Evolutionary conservation across 2,113 vertebrate genomes (phyloP), one percentile per base, ranked within the genome.

Genomic region (Parus major): DNA sequence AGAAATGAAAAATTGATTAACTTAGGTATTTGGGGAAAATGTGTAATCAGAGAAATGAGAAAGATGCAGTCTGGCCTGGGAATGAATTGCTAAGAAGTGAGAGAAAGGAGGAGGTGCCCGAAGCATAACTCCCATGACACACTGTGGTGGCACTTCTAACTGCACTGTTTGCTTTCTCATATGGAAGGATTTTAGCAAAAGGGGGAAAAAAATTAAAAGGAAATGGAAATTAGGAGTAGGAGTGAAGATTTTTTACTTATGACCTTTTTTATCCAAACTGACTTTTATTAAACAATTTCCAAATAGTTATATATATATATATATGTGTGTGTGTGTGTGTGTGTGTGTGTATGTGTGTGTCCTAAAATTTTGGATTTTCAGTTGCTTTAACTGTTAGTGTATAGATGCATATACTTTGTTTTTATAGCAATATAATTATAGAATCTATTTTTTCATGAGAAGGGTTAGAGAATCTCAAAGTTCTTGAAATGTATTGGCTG

Each of bases 41-140:
- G 4, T 64, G 23, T 64, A 78, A 92, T 60, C 69, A 89, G 46
- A 86, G 33, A 78, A 90, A 88, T 61, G 28, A 60, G 56, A 71
- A 78, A 76, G 73, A 76, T 53, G 12, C 41, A 79, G 33, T 31
- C 69, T 85, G 73, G 57, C 46, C 77, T 75, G 73, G 53, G 61
- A 94, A 64, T 66, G 55, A 65, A 42, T 31, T 41, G n/a, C 29
- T 41, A 57, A 82, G 49, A 93, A 55, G 65, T 84, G 65, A 87
- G 64, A 86, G 65, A 36, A 52, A 82, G 57, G 81, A 95, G 86
- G 77, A 95, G 84, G 73, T 94, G 73, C 75, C 78, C 57, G 63
- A 92, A 95, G 92, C 57, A 92, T 89, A 92, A 68, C 95, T 95
- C 94, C 96, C 94, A 93, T 95, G 93, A 96, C 95, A 96, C 95